Conservation (phyloP, 2,113 vertebrate genomes). For the Panthera leo region DNA sequence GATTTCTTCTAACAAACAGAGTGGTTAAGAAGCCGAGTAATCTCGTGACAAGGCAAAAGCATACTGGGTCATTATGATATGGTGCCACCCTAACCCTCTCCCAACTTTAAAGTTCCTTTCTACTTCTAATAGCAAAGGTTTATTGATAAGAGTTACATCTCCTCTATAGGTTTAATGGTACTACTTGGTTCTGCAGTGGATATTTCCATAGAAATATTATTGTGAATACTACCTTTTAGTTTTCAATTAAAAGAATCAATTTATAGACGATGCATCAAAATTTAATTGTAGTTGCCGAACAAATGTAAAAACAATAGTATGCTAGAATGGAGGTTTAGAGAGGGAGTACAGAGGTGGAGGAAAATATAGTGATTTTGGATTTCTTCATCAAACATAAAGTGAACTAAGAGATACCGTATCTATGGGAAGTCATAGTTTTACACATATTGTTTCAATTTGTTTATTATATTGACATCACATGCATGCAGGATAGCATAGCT, state of each 20-base stretch:
- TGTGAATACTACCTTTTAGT: not conserved
- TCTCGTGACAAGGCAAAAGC: not conserved
- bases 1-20: not conserved
- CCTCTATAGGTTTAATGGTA: not conserved
- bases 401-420: not conserved
- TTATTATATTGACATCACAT: not conserved
- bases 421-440: not conserved
- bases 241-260: not conserved
- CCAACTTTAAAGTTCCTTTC: conserved; percentile 7
- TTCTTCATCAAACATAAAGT: not conserved
- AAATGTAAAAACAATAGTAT: not conserved
- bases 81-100: not conserved
- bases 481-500: not conserved
- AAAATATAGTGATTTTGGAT: not conserved
- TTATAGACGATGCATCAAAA: not conserved
- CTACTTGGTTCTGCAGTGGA: not conserved
- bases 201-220: not conserved
- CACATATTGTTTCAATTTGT: not conserved
- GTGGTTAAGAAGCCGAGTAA: not conserved
- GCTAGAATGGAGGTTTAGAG: not conserved
- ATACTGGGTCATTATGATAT: not conserved
- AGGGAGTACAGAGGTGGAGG: not conserved
- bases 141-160: not conserved
- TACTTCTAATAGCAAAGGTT: not conserved
- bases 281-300: not conserved